Evolutionary conservation across 1,140 invertebrate genomes (phyloP).

Genomic region (Archivesica marissinica): DNA sequence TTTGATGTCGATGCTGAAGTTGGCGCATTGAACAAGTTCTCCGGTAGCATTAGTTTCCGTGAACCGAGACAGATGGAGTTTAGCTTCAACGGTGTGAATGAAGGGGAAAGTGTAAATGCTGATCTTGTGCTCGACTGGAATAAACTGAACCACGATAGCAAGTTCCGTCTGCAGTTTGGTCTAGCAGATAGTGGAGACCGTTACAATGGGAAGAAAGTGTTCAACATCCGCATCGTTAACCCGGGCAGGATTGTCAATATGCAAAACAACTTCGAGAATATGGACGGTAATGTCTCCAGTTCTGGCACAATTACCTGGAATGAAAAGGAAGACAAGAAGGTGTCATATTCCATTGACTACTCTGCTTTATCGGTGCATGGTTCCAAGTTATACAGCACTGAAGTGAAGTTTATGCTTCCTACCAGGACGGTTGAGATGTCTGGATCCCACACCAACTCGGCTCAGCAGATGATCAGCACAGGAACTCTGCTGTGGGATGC

Average conservation of each 20-base stretch:
- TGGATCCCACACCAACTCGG: constrained; percentile 26
- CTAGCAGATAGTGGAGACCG: constrained; percentile 31
- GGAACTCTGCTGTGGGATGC: constrained; percentile 76
- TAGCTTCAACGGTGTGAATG: constrained; percentile 53
- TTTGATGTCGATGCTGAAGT: constrained; percentile 69
- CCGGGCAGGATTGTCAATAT: constrained; percentile 65
- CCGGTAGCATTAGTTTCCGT: constrained; percentile 59
- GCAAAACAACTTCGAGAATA: constrained; percentile 14
- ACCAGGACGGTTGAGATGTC: constrained; percentile 65
- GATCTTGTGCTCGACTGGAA: constrained; percentile 74
- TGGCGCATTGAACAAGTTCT: constrained; percentile 46
- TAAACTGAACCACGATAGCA: constrained; percentile 65
- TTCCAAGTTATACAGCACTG: constrained; percentile 4
- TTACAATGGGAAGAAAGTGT: constrained; percentile 21
- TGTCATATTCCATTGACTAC: constrained; percentile 45
- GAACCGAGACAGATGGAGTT: constrained; percentile 72
- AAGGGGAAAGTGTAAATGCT: constrained; percentile 57
- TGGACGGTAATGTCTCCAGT: background rate
- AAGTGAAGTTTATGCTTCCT: constrained; percentile 62
- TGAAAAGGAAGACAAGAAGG: constrained; percentile 60
- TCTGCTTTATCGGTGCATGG: constrained; percentile 5
- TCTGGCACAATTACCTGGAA: constrained; percentile 59
- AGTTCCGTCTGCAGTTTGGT: constrained; percentile 64
- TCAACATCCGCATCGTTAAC: constrained; percentile 31
- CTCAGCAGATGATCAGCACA: constrained; percentile 30